Percentiles rank a stretch among this genome's conserved stretches.
Conservation (phyloP, 2,113 vertebrate species). For the Riparia riparia region DNA sequence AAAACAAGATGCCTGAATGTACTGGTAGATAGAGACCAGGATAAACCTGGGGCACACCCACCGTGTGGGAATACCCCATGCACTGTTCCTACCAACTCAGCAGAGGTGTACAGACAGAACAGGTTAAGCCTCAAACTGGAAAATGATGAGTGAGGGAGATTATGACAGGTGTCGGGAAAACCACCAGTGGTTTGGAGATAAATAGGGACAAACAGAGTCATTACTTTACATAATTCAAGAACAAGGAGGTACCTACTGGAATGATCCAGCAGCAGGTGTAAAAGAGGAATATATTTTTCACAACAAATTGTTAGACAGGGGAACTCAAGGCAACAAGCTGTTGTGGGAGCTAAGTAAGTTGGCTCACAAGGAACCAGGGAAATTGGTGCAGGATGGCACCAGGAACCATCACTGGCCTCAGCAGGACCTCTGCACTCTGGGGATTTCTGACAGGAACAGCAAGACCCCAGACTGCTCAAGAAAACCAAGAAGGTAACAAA, state of each 20-base stretch:
- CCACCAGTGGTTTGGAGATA: neutral
- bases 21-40: too few relatives aligned
- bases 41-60: neutral
- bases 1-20: neutral
- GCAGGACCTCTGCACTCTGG: neutral
- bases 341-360: neutral
- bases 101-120: neutral
- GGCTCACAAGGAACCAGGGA: neutral
- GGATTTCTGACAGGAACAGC: neutral
- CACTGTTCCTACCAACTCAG: neutral
- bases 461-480: neutral
- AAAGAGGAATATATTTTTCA: neutral
- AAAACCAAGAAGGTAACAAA: neutral
- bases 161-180: neutral
- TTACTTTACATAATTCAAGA: neutral
- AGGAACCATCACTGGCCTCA: neutral
- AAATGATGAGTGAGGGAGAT: neutral
- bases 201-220: neutral
- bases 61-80: rapidly evolving
- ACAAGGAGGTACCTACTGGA: neutral
- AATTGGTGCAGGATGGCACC: neutral
- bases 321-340: neutral
- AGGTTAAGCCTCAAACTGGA: neutral
- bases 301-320: neutral
- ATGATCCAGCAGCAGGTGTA: neutral